phyloP scores from a whole-genome alignment of 2,888 invertebrate species.

The Onchidella celtica region DNA sequence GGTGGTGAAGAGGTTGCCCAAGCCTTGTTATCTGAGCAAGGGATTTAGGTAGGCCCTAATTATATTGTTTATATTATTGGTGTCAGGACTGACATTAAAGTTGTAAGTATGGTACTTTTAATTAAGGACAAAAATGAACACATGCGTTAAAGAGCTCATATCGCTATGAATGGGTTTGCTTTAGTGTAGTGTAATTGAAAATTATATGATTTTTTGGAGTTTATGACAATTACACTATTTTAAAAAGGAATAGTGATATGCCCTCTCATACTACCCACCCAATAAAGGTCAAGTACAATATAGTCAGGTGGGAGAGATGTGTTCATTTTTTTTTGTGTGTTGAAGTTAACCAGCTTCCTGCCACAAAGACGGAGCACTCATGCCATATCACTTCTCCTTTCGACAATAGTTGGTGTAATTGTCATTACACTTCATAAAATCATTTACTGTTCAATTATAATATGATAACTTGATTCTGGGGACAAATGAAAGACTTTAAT shows the following conservation, averaged over 20 bases:
- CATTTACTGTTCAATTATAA: neutral
- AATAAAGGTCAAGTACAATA: neutral
- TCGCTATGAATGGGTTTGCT: neutral
- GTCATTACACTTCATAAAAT: neutral
- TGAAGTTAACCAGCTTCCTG: neutral
- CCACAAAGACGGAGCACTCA: neutral
- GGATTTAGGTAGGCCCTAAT: neutral
- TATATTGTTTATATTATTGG: neutral
- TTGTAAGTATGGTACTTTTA: neutral
- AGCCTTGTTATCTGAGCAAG: neutral
- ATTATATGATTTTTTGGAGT: neutral
- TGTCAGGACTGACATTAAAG: too few species aligned
- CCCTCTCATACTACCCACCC: neutral
- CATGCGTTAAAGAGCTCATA: neutral
- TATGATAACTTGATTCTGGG: too few species aligned
- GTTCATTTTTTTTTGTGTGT: neutral
- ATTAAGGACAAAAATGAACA: neutral
- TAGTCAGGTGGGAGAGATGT: neutral
- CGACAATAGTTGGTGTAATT: neutral
- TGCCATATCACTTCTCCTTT: neutral
- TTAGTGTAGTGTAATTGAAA: neutral
- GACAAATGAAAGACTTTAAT: too few species aligned
- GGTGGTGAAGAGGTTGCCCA: neutral
- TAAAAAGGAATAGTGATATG: neutral
- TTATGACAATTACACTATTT: neutral